These are phyloP conservation scores for Hybognathus amarus DNA, from an alignment of 2,797 vertebrate species.

Conservation along the genomic window DNA sequence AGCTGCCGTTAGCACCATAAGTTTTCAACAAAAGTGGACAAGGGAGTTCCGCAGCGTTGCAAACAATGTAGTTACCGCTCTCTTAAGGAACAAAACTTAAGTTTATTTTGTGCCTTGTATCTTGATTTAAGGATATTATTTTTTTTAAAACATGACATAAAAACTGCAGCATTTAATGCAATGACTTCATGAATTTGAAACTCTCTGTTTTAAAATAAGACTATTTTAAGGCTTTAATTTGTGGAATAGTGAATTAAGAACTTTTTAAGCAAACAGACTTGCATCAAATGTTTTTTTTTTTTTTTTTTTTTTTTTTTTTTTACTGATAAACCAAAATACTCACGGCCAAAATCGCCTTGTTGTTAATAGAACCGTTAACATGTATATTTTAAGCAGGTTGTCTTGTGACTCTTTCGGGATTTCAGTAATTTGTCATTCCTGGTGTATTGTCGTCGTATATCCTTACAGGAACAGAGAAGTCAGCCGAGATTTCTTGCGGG, in stretches of 20 bases:
- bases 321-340: not conserved
- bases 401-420: slow-evolving; percentile 9
- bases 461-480: not conserved
- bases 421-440: not conserved
- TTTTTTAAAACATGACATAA: not conserved
- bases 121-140: not conserved
- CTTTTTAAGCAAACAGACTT: not conserved
- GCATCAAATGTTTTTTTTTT: not conserved
- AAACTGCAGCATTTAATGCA: not conserved
- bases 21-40: no score
- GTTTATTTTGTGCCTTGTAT: not conserved
- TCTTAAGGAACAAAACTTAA: not conserved
- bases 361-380: not conserved
- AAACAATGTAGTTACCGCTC: no score
- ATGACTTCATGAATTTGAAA: not conserved
- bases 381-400: not conserved
- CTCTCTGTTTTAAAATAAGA: not conserved
- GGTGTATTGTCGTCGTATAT: not conserved
- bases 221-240: not conserved
- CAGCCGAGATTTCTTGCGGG: not conserved
- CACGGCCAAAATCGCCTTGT: not conserved
- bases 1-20: no score
- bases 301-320: not conserved
- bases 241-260: not conserved
- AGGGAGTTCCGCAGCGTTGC: no score